A percentile compares a stretch with the other conserved stretches of the same genome.
Evolutionary conservation across 1,140 invertebrate species (phyloP).

Genomic region (Apis cerana): DNA sequence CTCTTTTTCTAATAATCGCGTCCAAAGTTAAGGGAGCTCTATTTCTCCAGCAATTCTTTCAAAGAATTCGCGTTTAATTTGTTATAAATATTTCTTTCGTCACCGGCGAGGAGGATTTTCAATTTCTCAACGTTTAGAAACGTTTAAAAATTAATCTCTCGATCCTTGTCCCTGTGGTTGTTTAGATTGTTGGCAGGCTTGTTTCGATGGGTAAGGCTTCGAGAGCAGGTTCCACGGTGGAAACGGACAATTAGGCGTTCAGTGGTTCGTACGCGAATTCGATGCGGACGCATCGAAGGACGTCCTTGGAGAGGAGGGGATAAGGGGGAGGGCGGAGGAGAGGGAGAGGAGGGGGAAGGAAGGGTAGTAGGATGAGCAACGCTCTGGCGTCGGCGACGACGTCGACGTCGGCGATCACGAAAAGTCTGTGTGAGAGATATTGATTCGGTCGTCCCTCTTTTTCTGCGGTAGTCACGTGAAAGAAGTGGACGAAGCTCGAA

Average conservation of each 20-base stretch:
- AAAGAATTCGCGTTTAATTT: no score
- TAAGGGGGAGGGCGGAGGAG: neutral
- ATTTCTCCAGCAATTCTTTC: no score
- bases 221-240: no score
- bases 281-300: conserved; percentile 28
- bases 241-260: conserved; percentile 41
- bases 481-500: conserved; percentile 69
- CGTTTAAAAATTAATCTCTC: no score
- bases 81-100: no score
- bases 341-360: neutral
- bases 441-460: conserved; percentile 67
- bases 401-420: conserved; percentile 56
- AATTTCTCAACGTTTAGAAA: no score
- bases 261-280: conserved; percentile 18
- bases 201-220: neutral
- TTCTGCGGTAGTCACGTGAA: conserved; percentile 69
- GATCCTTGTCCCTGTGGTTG: no score
- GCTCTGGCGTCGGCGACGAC: neutral
- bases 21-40: no score
- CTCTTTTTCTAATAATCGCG: no score
- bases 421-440: conserved; percentile 66
- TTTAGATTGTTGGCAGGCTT: no score
- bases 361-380: neutral
- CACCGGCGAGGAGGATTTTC: no score
- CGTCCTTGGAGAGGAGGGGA: conserved; percentile 33